These are phyloP conservation scores for Crotalus helleri DNA, from an alignment of 2,113 vertebrate genomes.

Conservation along the genomic window DNA sequence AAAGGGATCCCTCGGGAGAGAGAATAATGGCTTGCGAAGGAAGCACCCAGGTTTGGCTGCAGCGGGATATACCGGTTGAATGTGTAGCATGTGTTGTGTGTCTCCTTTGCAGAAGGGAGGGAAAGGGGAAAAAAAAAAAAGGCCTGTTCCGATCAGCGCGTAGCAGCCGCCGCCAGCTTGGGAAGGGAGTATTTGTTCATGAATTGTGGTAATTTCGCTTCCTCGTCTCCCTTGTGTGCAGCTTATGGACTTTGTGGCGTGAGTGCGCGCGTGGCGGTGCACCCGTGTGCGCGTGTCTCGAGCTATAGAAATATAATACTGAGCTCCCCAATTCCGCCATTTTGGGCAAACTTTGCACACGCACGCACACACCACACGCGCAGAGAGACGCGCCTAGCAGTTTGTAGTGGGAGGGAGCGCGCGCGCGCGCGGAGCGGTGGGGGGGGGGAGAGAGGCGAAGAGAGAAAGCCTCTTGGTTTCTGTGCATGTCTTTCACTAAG, in stretches of 20 bases:
- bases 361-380: constrained; percentile 31
- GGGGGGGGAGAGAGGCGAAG: neutral
- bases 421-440: neutral
- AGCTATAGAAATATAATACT: constrained; percentile 68
- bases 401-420: constrained; percentile 18
- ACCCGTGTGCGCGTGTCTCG: constrained; percentile 57
- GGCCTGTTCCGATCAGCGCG: constrained; percentile 44
- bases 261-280: neutral
- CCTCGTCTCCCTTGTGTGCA: constrained; percentile 11
- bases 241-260: constrained; percentile 61
- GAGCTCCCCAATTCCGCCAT: constrained; percentile 75
- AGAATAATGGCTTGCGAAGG: constrained; percentile 36
- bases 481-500: neutral
- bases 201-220: neutral
- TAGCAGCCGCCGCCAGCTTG: constrained; percentile 16
- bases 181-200: neutral
- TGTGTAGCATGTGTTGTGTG: constrained; percentile 43
- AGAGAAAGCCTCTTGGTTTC: neutral
- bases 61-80: constrained; percentile 68
- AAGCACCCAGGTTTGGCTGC: constrained; percentile 41
- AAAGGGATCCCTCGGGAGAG: constrained; percentile 32
- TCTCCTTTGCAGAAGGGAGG: constrained; percentile 29
- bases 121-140: constrained; percentile 2
- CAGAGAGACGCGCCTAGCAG: constrained; percentile 14
- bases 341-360: constrained; percentile 75